Evolutionary conservation across 1,140 invertebrate genomes (phyloP).

Genomic region (Matsumurasca onukii): DNA sequence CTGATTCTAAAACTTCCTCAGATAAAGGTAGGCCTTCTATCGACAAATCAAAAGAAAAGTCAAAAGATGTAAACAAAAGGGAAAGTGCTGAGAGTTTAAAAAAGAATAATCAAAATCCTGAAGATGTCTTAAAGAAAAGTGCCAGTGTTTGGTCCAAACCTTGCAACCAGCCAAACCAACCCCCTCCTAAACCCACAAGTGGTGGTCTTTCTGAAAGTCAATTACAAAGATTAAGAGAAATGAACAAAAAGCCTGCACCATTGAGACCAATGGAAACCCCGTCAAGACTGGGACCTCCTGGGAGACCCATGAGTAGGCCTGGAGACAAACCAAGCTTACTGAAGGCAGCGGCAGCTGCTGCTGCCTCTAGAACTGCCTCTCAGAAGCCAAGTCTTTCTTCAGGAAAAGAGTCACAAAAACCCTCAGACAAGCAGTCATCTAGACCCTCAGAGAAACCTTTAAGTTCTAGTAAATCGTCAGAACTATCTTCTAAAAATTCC

Average conservation of each 20-base stretch:
- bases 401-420: background rate
- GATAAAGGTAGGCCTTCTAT: background rate
- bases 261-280: background rate
- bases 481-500: constrained; percentile 30
- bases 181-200: background rate
- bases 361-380: background rate
- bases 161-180: constrained; percentile 25
- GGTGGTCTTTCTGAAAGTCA: background rate
- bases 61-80: background rate
- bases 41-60: background rate
- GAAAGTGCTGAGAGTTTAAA: too few species aligned
- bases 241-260: constrained; percentile 4
- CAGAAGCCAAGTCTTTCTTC: constrained; percentile 27
- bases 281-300: constrained; percentile 6
- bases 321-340: background rate
- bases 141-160: constrained; percentile 39
- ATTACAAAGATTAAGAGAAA: constrained; percentile 3
- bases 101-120: background rate
- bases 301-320: constrained; percentile 23
- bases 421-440: background rate
- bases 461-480: constrained; percentile 23
- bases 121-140: constrained; percentile 39
- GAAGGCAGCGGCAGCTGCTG: background rate
- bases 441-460: background rate
- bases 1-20: background rate